A percentile compares a stretch with the other conserved stretches of the same genome.
Evolutionary conservation across 1,140 invertebrate species (phyloP).

Genomic region (Drosophila paulistorum): DNA sequence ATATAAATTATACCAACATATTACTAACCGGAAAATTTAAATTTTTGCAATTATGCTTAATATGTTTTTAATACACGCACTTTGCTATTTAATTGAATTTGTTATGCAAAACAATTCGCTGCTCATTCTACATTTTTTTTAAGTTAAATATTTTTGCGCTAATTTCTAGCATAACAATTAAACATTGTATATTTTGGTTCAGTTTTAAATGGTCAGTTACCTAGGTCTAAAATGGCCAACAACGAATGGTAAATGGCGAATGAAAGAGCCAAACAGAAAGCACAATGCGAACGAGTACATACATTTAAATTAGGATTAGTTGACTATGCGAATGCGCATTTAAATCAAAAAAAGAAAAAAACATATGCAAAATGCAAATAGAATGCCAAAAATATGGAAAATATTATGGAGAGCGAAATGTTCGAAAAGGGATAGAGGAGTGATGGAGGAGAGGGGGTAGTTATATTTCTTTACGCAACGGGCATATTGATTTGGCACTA

Average conservation of each 20-base stretch:
- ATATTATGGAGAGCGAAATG: constrained; percentile 11
- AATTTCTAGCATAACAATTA: constrained; percentile 56
- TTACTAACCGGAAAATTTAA: constrained; percentile 52
- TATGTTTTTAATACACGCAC: constrained; percentile 58
- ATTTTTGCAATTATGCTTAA: constrained; percentile 68
- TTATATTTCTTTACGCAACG: constrained; percentile 42
- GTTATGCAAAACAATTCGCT: constrained; percentile 56
- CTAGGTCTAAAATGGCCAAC: background rate
- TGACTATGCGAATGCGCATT: constrained; percentile 54
- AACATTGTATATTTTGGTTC: constrained; percentile 37
- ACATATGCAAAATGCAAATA: constrained; percentile 53
- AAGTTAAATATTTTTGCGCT: background rate
- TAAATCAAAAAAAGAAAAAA: constrained; percentile 48
- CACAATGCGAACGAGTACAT: constrained; percentile 18
- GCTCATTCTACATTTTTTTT: constrained; percentile 20
- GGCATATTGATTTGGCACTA: constrained; percentile 49
- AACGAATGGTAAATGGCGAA: constrained; percentile 1
- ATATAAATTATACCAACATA: constrained; percentile 28
- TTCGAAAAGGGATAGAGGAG: background rate
- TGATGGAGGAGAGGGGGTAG: constrained; percentile 13
- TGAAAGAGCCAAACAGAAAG: constrained; percentile 10
- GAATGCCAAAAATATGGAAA: constrained; percentile 22
- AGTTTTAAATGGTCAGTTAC: constrained; percentile 24
- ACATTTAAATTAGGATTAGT: constrained; percentile 75
- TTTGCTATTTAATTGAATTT: constrained; percentile 65